Evolutionary conservation across 2,797 vertebrate genomes (phyloP).

Genomic region (Rhyacichthys aspro): DNA sequence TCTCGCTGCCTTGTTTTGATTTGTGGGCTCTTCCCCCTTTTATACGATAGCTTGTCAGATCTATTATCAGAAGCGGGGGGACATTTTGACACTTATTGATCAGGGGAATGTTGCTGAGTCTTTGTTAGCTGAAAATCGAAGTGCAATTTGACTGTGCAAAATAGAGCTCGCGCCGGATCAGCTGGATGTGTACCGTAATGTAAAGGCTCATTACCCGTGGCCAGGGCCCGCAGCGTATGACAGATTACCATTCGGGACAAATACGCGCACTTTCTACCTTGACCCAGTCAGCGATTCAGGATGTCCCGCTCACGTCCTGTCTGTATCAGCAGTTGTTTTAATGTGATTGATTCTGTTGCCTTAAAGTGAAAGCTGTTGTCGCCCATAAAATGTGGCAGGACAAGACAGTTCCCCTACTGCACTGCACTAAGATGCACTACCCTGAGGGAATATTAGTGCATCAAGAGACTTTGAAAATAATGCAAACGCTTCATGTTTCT

Average conservation of each 20-base stretch:
- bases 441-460: slow-evolving; percentile 43
- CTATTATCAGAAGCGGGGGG: slow-evolving; percentile 39
- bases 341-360: slow-evolving; percentile 60
- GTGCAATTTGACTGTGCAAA: slow-evolving; percentile 55
- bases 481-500: slow-evolving; percentile 29
- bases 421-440: slow-evolving; percentile 34
- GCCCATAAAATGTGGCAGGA: slow-evolving; percentile 38
- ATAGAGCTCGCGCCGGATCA: slow-evolving; percentile 44
- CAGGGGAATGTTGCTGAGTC: slow-evolving; percentile 51
- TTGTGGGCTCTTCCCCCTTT: slow-evolving; percentile 32
- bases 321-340: slow-evolving; percentile 60
- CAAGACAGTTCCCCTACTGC: slow-evolving; percentile 34
- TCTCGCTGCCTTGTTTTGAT: slow-evolving; percentile 33
- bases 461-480: slow-evolving; percentile 40
- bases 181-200: slow-evolving; percentile 39
- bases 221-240: slow-evolving; percentile 44
- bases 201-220: slow-evolving; percentile 59
- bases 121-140: slow-evolving; percentile 67
- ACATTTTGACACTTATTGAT: slow-evolving; percentile 64
- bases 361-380: slow-evolving; percentile 42
- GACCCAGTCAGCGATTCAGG: slow-evolving; percentile 39
- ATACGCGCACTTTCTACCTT: slow-evolving; percentile 48
- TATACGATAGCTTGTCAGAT: slow-evolving; percentile 38
- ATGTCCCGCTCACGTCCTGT: slow-evolving; percentile 27
- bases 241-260: slow-evolving; percentile 35